These are phyloP conservation scores for Macquaria australasica DNA, from an alignment of 2,113 vertebrate genomes.

Conservation along the genomic window DNA sequence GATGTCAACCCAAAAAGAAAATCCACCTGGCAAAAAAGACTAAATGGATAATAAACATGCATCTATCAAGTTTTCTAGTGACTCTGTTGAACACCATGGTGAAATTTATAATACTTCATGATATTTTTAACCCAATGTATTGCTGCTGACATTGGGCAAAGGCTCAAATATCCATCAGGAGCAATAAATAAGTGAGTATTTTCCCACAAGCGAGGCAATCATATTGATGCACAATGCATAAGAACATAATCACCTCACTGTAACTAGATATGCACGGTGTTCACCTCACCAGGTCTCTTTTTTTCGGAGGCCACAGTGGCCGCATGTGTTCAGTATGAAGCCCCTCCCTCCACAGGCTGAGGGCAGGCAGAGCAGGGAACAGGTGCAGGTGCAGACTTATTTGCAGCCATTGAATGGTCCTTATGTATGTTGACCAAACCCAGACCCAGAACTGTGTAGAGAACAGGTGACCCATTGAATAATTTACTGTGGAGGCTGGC, in stretches of 20 bases:
- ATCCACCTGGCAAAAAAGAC: no score
- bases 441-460: slow-evolving; percentile 18
- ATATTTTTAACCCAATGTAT: no score
- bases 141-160: background rate
- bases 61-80: no score
- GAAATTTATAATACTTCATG: no score
- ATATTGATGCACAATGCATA: slow-evolving; percentile 38
- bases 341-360: slow-evolving; percentile 49
- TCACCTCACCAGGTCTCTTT: slow-evolving; percentile 41
- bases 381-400: slow-evolving; percentile 72
- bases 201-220: slow-evolving; percentile 27
- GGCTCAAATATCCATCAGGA: background rate
- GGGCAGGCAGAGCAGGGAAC: slow-evolving; percentile 60
- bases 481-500: slow-evolving; percentile 11
- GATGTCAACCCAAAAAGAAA: background rate
- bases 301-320: slow-evolving; percentile 45
- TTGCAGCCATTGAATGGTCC: slow-evolving; percentile 66
- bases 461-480: slow-evolving; percentile 52
- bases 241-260: slow-evolving; percentile 72
- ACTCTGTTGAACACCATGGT: no score
- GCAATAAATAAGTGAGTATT: slow-evolving; percentile 10
- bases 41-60: no score
- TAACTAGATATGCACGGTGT: slow-evolving; percentile 66
- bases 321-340: slow-evolving; percentile 41
- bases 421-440: slow-evolving; percentile 62